These are phyloP conservation scores for Peromyscus melanophrys DNA, from an alignment of 2,797 vertebrate species.

Conservation along the genomic window DNA sequence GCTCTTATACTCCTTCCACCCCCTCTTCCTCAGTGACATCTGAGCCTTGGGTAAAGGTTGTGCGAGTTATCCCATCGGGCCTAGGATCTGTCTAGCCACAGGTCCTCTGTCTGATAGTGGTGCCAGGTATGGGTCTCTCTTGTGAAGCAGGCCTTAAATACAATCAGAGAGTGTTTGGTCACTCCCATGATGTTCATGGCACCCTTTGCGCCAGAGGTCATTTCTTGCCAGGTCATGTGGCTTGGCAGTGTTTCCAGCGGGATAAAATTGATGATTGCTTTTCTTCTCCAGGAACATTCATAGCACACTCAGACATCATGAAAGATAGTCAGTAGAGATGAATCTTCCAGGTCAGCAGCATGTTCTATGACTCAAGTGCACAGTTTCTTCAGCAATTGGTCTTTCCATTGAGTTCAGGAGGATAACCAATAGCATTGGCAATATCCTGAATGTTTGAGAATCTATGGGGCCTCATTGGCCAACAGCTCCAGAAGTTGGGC, in stretches of 20 bases:
- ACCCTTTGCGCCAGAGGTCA: background rate
- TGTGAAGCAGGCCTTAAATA: background rate
- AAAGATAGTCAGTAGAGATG: background rate
- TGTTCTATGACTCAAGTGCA: background rate
- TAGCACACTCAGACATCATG: background rate
- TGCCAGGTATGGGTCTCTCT: too few relatives aligned
- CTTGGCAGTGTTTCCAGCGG: background rate
- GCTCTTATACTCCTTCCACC: background rate
- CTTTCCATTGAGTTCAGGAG: background rate
- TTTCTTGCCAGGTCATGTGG: background rate
- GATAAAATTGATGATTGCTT: background rate
- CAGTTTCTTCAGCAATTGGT: background rate
- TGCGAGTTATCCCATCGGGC: background rate
- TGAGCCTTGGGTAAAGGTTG: background rate
- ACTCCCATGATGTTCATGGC: background rate
- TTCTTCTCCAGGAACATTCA: background rate
- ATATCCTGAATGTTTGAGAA: background rate
- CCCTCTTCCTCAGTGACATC: background rate
- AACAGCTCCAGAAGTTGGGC: background rate
- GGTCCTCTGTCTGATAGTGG: background rate
- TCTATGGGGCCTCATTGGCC: background rate
- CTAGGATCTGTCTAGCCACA: background rate
- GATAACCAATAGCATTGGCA: background rate
- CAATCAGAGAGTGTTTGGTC: background rate
- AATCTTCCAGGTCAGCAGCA: background rate